Conservation (phyloP, 2,888 invertebrate genomes). For the Polyploca ridens region DNA sequence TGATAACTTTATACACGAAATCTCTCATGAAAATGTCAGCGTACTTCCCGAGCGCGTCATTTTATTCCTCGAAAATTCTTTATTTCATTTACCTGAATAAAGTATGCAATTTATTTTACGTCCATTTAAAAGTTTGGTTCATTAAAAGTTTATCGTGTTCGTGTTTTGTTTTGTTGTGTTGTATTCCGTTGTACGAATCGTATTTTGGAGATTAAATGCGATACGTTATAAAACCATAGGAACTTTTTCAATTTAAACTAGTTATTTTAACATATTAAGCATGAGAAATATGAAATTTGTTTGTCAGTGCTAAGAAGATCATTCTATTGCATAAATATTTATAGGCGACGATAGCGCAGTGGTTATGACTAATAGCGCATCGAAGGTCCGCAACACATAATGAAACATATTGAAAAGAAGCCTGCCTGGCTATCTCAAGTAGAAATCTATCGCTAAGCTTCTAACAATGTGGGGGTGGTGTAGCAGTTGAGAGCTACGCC, state of each 20-base stretch:
- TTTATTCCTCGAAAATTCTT: not conserved
- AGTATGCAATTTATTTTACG: constrained; percentile 3
- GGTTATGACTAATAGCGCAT: too few species aligned
- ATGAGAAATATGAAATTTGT: too few species aligned
- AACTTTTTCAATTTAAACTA: not conserved
- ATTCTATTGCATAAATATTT: too few species aligned
- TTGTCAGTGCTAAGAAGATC: too few species aligned
- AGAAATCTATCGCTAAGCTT: too few species aligned
- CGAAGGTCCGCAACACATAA: too few species aligned
- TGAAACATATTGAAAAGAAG: too few species aligned
- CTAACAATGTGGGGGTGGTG: too few species aligned
- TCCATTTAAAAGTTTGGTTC: not conserved
- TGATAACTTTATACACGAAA: not conserved
- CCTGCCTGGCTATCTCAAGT: too few species aligned
- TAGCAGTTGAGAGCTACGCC: too few species aligned
- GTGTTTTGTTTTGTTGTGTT: not conserved
- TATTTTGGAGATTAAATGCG: not conserved
- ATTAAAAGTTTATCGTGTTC: not conserved
- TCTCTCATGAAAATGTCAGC: not conserved
- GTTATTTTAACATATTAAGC: too few species aligned
- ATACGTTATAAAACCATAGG: not conserved
- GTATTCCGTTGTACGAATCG: not conserved
- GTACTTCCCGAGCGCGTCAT: not conserved
- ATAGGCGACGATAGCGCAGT: too few species aligned
- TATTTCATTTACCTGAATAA: not conserved